These are phyloP conservation scores for Lymantria monacha DNA, from an alignment of 2,888 invertebrate genomes.

Conservation along the genomic window DNA sequence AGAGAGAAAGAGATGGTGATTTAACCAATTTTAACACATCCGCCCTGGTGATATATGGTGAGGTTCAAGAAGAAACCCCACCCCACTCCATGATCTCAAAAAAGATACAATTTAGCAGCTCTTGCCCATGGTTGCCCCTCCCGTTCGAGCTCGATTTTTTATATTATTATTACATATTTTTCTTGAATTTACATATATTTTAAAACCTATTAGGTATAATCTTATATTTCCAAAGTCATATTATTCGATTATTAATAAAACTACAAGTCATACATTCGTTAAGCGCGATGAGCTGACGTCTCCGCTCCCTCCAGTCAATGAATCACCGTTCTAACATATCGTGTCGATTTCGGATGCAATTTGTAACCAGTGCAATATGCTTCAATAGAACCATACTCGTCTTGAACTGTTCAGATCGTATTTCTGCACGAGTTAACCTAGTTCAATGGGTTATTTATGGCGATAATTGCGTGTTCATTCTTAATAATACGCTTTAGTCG, in stretches of 20 bases:
- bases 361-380: slow-evolving; percentile 21
- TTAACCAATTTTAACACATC: too few relatives aligned
- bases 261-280: neutral
- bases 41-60: too few relatives aligned
- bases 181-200: too few relatives aligned
- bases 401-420: slow-evolving; percentile 14
- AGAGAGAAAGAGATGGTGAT: too few relatives aligned
- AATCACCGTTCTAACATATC: slow-evolving; percentile 23
- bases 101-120: too few relatives aligned
- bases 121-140: too few relatives aligned
- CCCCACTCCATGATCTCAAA: too few relatives aligned
- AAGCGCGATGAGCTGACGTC: slow-evolving; percentile 1
- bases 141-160: too few relatives aligned
- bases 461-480: neutral
- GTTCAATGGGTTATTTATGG: slow-evolving; percentile 5
- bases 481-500: neutral
- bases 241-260: neutral
- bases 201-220: too few relatives aligned
- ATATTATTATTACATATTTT: too few relatives aligned
- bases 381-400: slow-evolving; percentile 11
- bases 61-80: too few relatives aligned
- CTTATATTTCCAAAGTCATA: too few relatives aligned
- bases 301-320: slow-evolving; percentile 24
- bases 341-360: slow-evolving; percentile 33
- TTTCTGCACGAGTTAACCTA: slow-evolving; percentile 16